These are phyloP conservation scores for Platycheirus albimanus DNA, from an alignment of 2,888 invertebrate species.

Conservation along the genomic window DNA sequence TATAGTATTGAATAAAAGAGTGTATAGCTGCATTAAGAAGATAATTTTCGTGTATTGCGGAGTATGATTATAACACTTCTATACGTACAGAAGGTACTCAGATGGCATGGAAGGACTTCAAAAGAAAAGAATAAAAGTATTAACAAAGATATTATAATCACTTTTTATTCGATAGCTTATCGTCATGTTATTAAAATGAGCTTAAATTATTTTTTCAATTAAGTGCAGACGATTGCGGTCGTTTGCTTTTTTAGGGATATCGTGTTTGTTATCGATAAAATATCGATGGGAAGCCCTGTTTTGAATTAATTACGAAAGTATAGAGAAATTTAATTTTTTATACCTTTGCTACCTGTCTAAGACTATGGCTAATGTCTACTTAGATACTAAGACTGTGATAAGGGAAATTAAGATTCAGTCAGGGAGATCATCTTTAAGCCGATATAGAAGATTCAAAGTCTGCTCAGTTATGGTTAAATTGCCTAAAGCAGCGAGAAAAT, in stretches of 20 bases:
- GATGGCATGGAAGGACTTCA: slow-evolving; percentile 40
- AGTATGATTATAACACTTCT: slow-evolving; percentile 31
- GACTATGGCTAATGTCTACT: background rate
- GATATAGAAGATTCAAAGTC: no score
- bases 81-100: slow-evolving; percentile 5
- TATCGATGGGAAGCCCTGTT: background rate
- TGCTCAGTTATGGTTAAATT: no score
- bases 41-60: slow-evolving; percentile 11
- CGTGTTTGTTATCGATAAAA: slow-evolving; percentile 21
- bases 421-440: no score
- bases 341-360: slow-evolving; percentile 7
- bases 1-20: slow-evolving; percentile 24
- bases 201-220: slow-evolving; percentile 68
- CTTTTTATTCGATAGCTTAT: slow-evolving; percentile 69
- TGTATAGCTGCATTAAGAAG: slow-evolving; percentile 24
- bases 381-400: background rate
- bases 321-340: slow-evolving; percentile 1
- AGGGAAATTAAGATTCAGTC: background rate
- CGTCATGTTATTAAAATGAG: slow-evolving; percentile 63
- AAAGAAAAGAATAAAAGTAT: slow-evolving; percentile 55
- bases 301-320: background rate
- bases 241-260: background rate
- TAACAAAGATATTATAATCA: slow-evolving; percentile 70
- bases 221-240: background rate
- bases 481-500: no score